Evolutionary conservation across 2,888 invertebrate genomes (phyloP).

Genomic region (Netelia inedita): DNA sequence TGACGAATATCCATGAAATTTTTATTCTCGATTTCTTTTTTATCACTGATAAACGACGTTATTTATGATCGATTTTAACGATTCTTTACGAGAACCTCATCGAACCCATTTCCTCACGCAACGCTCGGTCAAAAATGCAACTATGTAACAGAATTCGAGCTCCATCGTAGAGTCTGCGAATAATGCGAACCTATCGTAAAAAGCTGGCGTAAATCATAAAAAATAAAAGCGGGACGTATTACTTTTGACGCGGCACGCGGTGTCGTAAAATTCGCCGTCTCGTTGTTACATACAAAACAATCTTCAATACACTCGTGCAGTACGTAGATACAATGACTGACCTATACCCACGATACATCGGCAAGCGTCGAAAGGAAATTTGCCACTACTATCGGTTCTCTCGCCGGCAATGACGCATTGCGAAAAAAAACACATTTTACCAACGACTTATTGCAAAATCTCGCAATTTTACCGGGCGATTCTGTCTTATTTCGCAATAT

Average conservation of each 20-base stretch:
- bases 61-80: no score
- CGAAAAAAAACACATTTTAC: constrained; percentile 28
- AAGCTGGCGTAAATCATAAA: constrained; percentile 30
- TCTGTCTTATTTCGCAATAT: constrained; percentile 29
- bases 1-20: no score
- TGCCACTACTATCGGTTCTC: constrained; percentile 45
- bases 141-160: not conserved
- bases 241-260: constrained; percentile 18
- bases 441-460: not conserved
- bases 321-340: constrained; percentile 12
- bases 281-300: constrained; percentile 32
- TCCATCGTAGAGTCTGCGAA: no score
- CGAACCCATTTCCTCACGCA: no score
- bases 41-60: no score
- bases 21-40: no score
- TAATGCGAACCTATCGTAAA: constrained; percentile 21
- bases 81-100: no score
- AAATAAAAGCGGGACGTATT: constrained; percentile 19
- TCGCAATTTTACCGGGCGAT: constrained; percentile 5
- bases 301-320: constrained; percentile 3
- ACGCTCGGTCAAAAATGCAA: no score
- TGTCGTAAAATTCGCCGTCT: constrained; percentile 51
- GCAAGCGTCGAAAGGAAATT: constrained; percentile 40
- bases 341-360: constrained; percentile 9
- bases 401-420: constrained; percentile 39